Base-by-base conservation (phyloP, 2,113 vertebrate species). In the Lycaon pictus region DNA sequence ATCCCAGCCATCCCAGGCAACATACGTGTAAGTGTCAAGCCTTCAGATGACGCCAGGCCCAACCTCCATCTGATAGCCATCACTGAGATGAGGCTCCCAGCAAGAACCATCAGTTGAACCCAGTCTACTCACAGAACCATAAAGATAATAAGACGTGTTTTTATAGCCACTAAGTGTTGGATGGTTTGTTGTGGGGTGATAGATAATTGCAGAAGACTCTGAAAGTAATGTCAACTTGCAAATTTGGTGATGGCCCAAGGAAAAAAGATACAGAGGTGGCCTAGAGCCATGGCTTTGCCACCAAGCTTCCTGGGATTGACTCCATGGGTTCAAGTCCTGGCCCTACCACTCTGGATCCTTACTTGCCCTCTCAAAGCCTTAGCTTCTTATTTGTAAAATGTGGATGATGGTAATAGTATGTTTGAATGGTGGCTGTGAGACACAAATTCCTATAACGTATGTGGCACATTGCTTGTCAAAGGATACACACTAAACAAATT, bases 371-470 rank as follows among this genome's bases (percentile, higher is more conserved):
- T 93, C 37, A 69, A 87, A 82, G 72, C 37, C 4, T 93, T 53
- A 80, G 29, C 37, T 72, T 74, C 79, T 90, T 94, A 13, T 51
- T 74, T 96, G 27, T 55, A 82, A 86, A 92, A 72, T 67, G 16
- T 22, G 22, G 20, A 51, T 82, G 82, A 37, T 55, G 58, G 85
- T 56, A 62, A 63, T 71, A 35, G 23, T 82, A n/a, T 56, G 15
- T 82, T 88, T 65, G 67, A 88, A 62, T 29, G 48, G 65, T 69
- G 29, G 48, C 25, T 65, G 65, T 60, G 35, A 80, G 43, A 32
- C 60, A 5, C 32, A 96, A 81, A 95, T 89, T 91, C 43, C n/a
- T 60, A 48, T 63, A 22, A 88, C 77, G n/a, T 90, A 20, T 43
- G 23, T 85, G 94, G 74, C n/a, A 77, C 8, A 82, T 8, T 71